Conservation (phyloP, 2,113 vertebrate genomes). For the Lontra canadensis region DNA sequence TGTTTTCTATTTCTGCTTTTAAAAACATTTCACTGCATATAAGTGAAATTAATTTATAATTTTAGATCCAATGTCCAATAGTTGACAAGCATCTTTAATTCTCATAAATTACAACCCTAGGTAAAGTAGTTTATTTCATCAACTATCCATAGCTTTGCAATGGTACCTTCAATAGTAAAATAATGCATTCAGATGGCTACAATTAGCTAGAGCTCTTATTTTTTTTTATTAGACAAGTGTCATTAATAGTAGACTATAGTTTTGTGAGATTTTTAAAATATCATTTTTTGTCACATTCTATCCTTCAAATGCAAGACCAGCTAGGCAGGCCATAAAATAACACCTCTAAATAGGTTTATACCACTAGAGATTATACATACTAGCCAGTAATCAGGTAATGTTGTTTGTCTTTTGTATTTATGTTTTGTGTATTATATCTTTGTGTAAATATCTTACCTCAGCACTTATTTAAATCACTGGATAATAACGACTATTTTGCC, state of each 20-base stretch:
- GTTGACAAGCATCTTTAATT: neutral
- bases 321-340: neutral
- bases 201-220: neutral
- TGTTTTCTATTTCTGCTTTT: neutral
- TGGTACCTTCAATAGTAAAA: constrained; percentile 14
- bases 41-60: constrained; percentile 21
- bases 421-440: neutral
- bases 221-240: constrained; percentile 26
- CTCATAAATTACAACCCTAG: neutral
- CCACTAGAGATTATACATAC: neutral
- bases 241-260: neutral
- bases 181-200: constrained; percentile 9
- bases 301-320: neutral
- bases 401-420: neutral
- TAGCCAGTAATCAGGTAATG: neutral
- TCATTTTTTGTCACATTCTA: neutral
- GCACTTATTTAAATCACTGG: neutral
- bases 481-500: neutral
- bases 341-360: neutral
- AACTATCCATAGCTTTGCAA: constrained; percentile 45
- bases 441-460: neutral
- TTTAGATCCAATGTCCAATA: neutral
- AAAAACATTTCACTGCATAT: neutral
- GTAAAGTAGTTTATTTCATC: constrained; percentile 45
- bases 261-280: constrained; percentile 37